Percentiles rank a stretch among this genome's conserved stretches.
These are phyloP conservation scores for Lepidocolaptes lacrymiger DNA, from an alignment of 2,797 vertebrate genomes.

Conservation along the genomic window DNA sequence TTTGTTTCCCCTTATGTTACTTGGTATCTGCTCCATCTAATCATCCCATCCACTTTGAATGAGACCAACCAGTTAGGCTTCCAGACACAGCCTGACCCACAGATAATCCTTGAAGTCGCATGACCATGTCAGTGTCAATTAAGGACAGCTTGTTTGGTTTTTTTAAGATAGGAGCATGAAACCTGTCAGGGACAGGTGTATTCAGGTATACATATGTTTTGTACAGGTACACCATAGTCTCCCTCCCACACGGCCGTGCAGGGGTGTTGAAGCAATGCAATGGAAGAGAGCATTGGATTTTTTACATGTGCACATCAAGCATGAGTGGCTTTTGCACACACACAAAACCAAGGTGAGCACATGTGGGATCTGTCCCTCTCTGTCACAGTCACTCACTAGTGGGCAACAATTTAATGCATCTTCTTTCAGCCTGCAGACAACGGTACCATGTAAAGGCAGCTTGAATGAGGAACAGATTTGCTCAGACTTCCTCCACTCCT, in stretches of 20 bases:
- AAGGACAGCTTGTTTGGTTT: background rate
- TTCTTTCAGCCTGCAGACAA: background rate
- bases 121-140: background rate
- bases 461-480: background rate
- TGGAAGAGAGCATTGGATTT: background rate
- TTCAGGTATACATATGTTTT: background rate
- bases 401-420: background rate
- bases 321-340: rapidly evolving
- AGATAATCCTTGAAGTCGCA: background rate
- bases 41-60: background rate
- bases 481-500: slow-evolving; percentile 50
- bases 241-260: background rate
- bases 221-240: background rate
- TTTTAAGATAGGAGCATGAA: background rate
- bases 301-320: rapidly evolving
- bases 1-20: background rate
- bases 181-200: background rate
- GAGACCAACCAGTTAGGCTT: background rate
- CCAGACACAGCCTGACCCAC: background rate
- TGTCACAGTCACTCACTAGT: background rate
- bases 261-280: background rate
- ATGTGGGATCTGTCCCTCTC: background rate
- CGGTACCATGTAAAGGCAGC: background rate
- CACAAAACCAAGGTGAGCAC: background rate
- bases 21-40: background rate